Conservation (phyloP, 1,140 invertebrate genomes). For the Nephotettix cincticeps region DNA sequence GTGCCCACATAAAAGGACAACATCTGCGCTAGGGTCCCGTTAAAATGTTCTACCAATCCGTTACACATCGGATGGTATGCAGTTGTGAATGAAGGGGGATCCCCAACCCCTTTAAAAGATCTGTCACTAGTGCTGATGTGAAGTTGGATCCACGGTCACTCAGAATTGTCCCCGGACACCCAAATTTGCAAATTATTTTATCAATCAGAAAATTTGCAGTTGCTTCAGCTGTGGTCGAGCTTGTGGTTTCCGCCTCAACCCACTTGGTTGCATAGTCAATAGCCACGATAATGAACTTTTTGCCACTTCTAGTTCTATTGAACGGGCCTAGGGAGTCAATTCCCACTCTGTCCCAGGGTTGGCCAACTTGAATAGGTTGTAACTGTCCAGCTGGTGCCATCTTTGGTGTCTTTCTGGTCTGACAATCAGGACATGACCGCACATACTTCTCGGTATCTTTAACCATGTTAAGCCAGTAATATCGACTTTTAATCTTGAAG, state of each 20-base stretch:
- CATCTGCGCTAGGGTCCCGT: not conserved
- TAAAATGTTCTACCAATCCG: constrained; percentile 11
- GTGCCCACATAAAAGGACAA: not conserved
- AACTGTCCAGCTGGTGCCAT: not conserved
- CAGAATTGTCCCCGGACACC: not conserved
- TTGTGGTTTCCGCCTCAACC: not conserved
- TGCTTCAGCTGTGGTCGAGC: not conserved
- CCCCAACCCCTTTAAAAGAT: not conserved
- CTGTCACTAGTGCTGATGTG: not conserved
- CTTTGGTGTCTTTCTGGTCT: not conserved
- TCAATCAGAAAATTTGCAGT: not conserved
- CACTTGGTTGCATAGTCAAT: not conserved
- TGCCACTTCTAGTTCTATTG: not conserved
- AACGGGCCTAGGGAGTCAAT: not conserved
- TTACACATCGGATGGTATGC: not conserved
- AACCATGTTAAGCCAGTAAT: not conserved
- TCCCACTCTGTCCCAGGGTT: not conserved
- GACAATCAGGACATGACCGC: not conserved
- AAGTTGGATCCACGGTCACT: not conserved
- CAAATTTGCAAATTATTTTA: constrained; percentile 5
- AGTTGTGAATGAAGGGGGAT: not conserved
- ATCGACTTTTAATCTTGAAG: constrained; percentile 1
- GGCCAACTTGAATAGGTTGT: not conserved
- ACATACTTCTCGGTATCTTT: not conserved
- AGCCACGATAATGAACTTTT: not conserved